phyloP scores from a whole-genome alignment of 2,113 vertebrate genomes.

The Gadus chalcogrammus region DNA sequence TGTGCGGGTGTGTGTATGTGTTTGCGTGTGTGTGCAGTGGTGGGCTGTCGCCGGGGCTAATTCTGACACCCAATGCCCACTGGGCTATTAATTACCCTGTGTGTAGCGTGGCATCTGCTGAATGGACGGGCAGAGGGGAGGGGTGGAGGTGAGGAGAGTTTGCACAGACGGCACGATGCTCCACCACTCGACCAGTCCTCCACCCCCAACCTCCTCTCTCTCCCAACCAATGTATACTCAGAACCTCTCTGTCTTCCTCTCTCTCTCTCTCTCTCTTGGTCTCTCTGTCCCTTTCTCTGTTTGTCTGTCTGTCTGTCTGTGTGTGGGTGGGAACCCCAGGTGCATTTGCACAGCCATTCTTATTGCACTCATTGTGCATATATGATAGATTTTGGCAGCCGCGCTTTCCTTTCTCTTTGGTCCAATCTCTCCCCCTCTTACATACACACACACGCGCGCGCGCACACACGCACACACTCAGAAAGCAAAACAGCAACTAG shows the following conservation, averaged over 20 bases:
- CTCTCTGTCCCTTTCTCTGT: neutral
- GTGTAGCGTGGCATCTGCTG: conserved; percentile 81
- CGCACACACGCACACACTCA: conserved; percentile 4
- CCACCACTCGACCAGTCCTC: neutral
- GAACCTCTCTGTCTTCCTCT: neutral
- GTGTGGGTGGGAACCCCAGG: conserved; percentile 71
- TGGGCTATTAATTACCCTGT: conserved; percentile 88
- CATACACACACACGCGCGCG: conserved; percentile 12
- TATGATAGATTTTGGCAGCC: conserved; percentile 75
- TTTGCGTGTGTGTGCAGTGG: conserved; percentile 31
- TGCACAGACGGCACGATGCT: conserved; percentile 30
- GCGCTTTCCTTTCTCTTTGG: conserved; percentile 59
- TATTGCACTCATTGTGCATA: conserved; percentile 81
- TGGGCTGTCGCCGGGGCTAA: neutral
- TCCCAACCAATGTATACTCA: too few relatives aligned
- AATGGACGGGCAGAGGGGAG: conserved; percentile 49
- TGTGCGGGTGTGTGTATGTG: conserved; percentile 10
- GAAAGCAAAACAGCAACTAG: conserved; percentile 44
- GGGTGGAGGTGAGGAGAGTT: conserved; percentile 29
- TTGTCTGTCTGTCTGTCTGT: neutral
- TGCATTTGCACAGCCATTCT: conserved; percentile 72
- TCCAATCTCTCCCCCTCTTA: conserved; percentile 25
- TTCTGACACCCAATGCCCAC: conserved; percentile 43
- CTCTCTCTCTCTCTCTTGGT: too few relatives aligned
- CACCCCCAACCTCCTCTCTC: neutral